Evolutionary conservation across 1,140 invertebrate species (phyloP), one percentile per base, ranked within the genome.

Genomic region (Drosophila serrata): DNA sequence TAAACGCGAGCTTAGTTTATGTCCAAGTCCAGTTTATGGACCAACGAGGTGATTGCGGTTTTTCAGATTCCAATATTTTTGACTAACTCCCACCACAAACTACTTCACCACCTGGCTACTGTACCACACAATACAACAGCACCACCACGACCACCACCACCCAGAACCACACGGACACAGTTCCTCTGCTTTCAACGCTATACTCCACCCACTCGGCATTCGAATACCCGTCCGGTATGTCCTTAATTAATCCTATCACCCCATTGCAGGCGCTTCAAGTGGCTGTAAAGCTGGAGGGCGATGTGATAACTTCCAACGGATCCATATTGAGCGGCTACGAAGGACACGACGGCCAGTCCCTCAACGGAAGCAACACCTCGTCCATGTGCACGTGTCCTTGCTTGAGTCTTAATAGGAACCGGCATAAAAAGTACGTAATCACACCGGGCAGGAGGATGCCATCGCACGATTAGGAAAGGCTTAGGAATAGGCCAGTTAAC

Each of bases 281-380:
- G 93, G 95, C 98, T 94, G 95, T 99, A 92, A 93, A 97, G 92
- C 93, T 99, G 45, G 98, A 99, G 88, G 98, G 98, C 62, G 98
- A 99, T 93, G 97, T 99, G 64, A 98, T 99, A 94, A 98, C 96
- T 78, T 97, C 96, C 55, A 97, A 96, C 91, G 97, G 96, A 56
- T 97, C 96, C 80, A 96, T 97, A 81, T 93, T 97, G 79, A 95
- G 96, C 82, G 96, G 96, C 63, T 95, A 95, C 94, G 81, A 92
- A 56, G 92, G 91, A 60, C 91, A 92, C 29, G 93, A 94, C 24
- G 82, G 93, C 61, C 94, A 94, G 81, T 96, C 95, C 59, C 91
- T 95, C 53, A 94, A 93, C 85, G 91, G 91, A 74, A 94, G 95
- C 43, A 92, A 79, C 81, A 96, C 97, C 92, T 94, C 95, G 39